phyloP scores from a whole-genome alignment of 2,888 invertebrate genomes.

The Tupiocoris notatus region DNA sequence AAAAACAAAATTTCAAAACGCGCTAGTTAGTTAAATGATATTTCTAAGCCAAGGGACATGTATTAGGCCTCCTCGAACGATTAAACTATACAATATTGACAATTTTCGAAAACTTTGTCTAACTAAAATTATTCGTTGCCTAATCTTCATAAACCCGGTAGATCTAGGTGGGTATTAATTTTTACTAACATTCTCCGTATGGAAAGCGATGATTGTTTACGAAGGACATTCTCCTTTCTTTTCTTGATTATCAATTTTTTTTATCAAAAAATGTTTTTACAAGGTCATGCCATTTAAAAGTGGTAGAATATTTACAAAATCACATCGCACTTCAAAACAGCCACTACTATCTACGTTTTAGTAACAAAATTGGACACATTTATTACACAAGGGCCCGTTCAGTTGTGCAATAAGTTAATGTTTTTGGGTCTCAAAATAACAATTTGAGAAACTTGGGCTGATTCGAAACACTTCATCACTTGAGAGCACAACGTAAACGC shows the following conservation, averaged over 20 bases:
- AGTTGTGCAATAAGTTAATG: slow-evolving; percentile 17
- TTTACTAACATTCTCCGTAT: slow-evolving; percentile 2
- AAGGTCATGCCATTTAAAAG: slow-evolving; percentile 19
- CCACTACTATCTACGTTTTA: slow-evolving; percentile 18
- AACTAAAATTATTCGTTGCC: slow-evolving; percentile 36
- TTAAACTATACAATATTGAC: slow-evolving; percentile 15
- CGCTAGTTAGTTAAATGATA: slow-evolving; percentile 13
- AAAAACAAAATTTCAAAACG: slow-evolving; percentile 23
- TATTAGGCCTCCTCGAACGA: slow-evolving; percentile 34
- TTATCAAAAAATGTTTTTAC: slow-evolving; percentile 7
- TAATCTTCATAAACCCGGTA: slow-evolving; percentile 17
- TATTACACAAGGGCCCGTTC: slow-evolving; percentile 17
- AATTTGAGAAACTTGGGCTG: background rate
- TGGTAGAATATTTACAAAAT: slow-evolving; percentile 32
- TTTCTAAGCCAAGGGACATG: slow-evolving; percentile 35
- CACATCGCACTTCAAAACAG: slow-evolving; percentile 8
- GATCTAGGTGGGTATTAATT: slow-evolving; percentile 21
- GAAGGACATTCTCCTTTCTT: background rate
- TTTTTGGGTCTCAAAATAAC: background rate
- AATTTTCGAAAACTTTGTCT: slow-evolving; percentile 23
- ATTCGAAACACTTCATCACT: background rate
- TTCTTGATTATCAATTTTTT: slow-evolving; percentile 12
- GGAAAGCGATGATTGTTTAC: background rate
- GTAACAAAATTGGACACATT: slow-evolving; percentile 35
- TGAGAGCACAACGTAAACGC: slow-evolving; percentile 19